Evolutionary conservation across 2,797 vertebrate species (phyloP).

Genomic region (Fundulus diaphanus): DNA sequence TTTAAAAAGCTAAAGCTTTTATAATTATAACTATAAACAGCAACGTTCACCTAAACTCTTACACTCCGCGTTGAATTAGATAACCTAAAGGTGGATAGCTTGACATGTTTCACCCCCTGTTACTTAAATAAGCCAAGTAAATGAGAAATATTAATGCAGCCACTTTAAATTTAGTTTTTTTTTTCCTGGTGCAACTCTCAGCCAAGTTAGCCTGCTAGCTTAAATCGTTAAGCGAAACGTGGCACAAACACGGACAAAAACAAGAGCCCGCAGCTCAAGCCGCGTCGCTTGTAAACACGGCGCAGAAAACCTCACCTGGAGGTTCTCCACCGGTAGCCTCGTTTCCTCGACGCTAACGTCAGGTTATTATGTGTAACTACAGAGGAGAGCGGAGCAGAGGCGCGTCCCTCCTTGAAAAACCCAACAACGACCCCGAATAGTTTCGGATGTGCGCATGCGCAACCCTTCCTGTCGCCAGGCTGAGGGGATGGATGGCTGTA

Average conservation of each 20-base stretch:
- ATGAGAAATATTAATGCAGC: neutral
- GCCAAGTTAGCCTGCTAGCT: constrained; percentile 61
- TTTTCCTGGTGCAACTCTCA: constrained; percentile 25
- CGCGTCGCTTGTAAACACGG: rapidly evolving
- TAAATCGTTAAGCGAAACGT: constrained; percentile 6
- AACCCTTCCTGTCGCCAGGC: neutral
- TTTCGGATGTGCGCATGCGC: constrained; percentile 30
- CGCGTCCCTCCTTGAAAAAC: neutral
- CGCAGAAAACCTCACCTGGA: constrained; percentile 14
- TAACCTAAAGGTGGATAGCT: neutral
- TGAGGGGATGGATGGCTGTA: neutral
- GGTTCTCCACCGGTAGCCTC: neutral
- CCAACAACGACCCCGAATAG: constrained; percentile 8
- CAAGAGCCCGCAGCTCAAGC: too few relatives aligned
- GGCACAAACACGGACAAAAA: neutral
- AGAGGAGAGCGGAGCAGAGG: neutral
- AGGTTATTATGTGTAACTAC: constrained; percentile 23
- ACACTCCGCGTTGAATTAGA: neutral
- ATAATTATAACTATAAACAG: neutral
- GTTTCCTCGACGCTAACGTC: constrained; percentile 20
- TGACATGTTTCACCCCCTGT: neutral
- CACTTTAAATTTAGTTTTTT: neutral
- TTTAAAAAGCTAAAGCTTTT: neutral
- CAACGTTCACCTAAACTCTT: neutral
- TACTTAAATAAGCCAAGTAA: rapidly evolving